Conservation (phyloP, 2,113 vertebrate species). For the Chinchilla lanigera region DNA sequence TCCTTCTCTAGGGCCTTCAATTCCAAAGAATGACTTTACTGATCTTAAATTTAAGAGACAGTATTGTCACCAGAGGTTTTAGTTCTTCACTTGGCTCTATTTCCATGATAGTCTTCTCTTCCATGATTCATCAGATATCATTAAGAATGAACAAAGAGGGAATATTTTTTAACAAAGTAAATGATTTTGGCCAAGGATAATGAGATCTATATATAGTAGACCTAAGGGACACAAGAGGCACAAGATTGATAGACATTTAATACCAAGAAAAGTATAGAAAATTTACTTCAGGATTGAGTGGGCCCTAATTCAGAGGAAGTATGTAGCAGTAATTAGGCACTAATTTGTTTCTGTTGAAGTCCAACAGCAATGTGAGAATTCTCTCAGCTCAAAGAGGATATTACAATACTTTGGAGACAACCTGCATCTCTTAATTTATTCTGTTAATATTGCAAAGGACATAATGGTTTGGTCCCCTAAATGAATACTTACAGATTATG, state of each 20-base stretch:
- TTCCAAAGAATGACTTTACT: constrained; percentile 36
- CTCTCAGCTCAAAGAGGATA: not conserved
- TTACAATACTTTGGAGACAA: not conserved
- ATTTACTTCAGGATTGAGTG: not conserved
- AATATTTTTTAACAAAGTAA: not conserved
- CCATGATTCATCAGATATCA: not conserved
- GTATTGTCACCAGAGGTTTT: not conserved
- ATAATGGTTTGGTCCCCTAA: constrained; percentile 14
- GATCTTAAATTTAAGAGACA: constrained; percentile 30
- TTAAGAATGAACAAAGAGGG: not conserved
- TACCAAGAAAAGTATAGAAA: constrained; percentile 14
- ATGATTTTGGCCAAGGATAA: not conserved
- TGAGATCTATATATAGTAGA: not conserved
- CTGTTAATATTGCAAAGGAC: not conserved
- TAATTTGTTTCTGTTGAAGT: not conserved
- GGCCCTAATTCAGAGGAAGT: not conserved
- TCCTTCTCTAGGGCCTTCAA: constrained; percentile 24
- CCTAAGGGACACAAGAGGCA: not conserved
- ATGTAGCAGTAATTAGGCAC: not conserved
- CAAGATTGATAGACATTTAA: not conserved
- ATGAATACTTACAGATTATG: constrained; percentile 32
- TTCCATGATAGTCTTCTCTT: not conserved
- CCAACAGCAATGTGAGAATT: not conserved
- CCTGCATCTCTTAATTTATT: not conserved
- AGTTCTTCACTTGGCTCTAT: not conserved